Percentiles rank a stretch among this genome's conserved stretches.
These are phyloP conservation scores for Rhagophthalmus giganteus DNA, from an alignment of 2,888 invertebrate genomes.

Conservation along the genomic window DNA sequence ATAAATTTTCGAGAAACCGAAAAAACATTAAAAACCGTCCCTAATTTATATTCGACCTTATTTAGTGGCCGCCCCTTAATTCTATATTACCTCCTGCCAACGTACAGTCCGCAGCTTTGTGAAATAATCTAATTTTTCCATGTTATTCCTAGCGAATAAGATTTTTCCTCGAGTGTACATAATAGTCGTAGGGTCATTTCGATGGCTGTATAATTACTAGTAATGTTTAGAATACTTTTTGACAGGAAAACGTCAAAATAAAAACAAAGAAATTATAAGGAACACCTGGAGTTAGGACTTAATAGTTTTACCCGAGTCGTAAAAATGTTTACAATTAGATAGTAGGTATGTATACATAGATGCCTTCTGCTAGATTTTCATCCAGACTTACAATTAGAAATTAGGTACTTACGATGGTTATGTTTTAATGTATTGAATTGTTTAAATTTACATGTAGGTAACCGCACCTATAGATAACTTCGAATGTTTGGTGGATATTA, in stretches of 20 bases:
- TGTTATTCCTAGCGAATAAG: not conserved
- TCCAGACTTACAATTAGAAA: not conserved
- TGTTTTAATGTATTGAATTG: not conserved
- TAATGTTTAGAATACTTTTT: slow-evolving; percentile 38
- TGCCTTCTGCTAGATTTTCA: slow-evolving; percentile 3
- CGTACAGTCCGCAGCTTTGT: slow-evolving; percentile 18
- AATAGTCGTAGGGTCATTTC: slow-evolving; percentile 26
- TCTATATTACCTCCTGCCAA: slow-evolving; percentile 36
- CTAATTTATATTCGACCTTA: slow-evolving; percentile 38
- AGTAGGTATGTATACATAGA: too few relatives aligned
- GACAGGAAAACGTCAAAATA: slow-evolving; percentile 37
- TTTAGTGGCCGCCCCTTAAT: slow-evolving; percentile 35
- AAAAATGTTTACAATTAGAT: slow-evolving; percentile 35
- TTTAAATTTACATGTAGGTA: not conserved
- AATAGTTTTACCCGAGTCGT: slow-evolving; percentile 26
- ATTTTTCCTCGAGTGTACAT: slow-evolving; percentile 25
- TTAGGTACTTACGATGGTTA: not conserved
- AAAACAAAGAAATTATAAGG: slow-evolving; percentile 38
- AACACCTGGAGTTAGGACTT: slow-evolving; percentile 36
- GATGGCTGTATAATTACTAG: slow-evolving; percentile 32
- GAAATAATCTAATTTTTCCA: not conserved
- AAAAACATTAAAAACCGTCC: slow-evolving; percentile 41
- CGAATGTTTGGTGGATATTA: too few relatives aligned
- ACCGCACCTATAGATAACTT: too few relatives aligned
- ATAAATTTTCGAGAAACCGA: slow-evolving; percentile 41